Base-by-base conservation (phyloP, 1,140 invertebrate species). In the Brachionus manjavacas region DNA sequence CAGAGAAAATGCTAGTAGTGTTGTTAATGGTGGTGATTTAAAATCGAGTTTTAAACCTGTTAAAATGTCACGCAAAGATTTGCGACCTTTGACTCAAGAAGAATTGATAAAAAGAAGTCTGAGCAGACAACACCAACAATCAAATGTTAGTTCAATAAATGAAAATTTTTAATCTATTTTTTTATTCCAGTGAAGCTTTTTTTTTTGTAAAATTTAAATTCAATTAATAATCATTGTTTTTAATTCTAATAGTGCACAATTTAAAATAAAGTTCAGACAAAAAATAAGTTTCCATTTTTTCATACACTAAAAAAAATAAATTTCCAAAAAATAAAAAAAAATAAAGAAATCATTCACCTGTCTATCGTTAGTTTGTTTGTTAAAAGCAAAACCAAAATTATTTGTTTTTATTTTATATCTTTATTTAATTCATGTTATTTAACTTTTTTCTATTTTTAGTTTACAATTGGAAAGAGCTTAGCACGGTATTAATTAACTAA, bases 11-110 rank as follows among this genome's bases (percentile, higher is more conserved):
- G 14, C 12, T 12, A 16, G n/a, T 20, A 68, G 35, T n/a, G 66
- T 20, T 31, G 76, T 85, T 14, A 52, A 81, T 25, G 55, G 80
- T 20, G 86, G 84, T 39, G 52, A 60, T 23, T 23, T 20, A 20
- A 60, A 60, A 23, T 68, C 35, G 6, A 72, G 28, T 55, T 72
- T 85, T 46, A 87, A 87, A 43, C 88, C 87, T 3, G 88, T 89
- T 20, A 88, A 89, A 85, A 87, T 89, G 31, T 88, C 89, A 8
- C 84, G 88, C 14, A 87, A 87, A 86, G 88, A 89, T 83, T 85
- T 89, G 35, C 86, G 89, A 25, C 87, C 86, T 16, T 87, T 89
- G 87, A 87, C 87, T 28, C 86, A 88, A 14, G 87, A 87, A 64
- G 89, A 89, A 85, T 84, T 89, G n/a, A 85, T 85, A n/a, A 78